A percentile compares a stretch with the other conserved stretches of the same genome.
These are phyloP conservation scores for Darevskia nairensis DNA, from an alignment of 2,797 vertebrate genomes.

Conservation along the genomic window DNA sequence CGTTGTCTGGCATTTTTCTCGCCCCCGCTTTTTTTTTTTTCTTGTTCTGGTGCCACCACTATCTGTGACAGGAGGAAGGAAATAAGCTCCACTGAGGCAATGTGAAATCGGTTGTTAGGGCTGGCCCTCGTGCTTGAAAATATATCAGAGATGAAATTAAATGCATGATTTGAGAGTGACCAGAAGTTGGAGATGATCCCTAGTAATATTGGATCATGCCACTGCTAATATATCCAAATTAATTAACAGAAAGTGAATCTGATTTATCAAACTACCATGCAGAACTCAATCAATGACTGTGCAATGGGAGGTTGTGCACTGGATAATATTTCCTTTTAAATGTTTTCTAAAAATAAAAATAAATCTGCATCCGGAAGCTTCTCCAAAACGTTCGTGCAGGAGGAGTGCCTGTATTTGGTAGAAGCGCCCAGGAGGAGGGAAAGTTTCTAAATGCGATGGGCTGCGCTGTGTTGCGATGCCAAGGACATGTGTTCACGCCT, in stretches of 20 bases:
- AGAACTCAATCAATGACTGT: constrained; percentile 15
- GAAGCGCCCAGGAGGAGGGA: constrained; percentile 12
- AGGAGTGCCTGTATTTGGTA: fast-evolving
- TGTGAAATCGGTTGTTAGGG: neutral
- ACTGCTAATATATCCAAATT: constrained; percentile 41
- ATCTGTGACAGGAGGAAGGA: neutral
- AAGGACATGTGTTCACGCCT: constrained; percentile 9
- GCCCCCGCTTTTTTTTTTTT: neutral
- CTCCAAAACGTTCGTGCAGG: neutral
- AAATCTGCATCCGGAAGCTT: neutral
- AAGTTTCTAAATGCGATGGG: neutral
- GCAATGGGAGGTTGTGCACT: neutral
- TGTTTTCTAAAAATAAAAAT: neutral
- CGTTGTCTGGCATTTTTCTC: neutral
- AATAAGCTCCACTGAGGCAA: neutral
- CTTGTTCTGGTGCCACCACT: neutral
- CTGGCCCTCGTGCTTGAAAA: constrained; percentile 3
- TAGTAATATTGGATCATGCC: constrained; percentile 40
- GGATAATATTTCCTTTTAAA: constrained; percentile 27
- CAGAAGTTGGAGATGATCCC: constrained; percentile 13
- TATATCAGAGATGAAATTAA: constrained; percentile 36
- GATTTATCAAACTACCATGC: constrained; percentile 57
- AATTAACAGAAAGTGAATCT: constrained; percentile 49
- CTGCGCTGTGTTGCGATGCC: constrained; percentile 4
- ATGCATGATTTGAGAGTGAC: neutral